Evolutionary conservation across 1,140 invertebrate genomes (phyloP), one percentile per base, ranked within the genome.

Genomic region (Drosophila dunni): DNA sequence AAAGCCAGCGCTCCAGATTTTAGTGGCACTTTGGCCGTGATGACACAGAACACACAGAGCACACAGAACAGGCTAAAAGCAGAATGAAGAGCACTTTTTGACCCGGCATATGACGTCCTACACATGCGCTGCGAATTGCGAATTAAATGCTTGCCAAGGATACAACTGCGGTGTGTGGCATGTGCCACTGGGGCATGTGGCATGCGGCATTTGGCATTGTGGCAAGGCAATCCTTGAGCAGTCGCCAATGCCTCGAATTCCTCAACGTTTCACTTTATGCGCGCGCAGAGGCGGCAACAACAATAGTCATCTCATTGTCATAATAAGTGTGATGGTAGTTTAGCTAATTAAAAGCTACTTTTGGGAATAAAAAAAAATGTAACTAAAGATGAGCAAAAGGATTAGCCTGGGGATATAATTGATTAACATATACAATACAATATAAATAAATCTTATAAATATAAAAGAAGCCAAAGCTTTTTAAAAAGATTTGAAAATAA

Each of bases 211-310:
- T 45, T 44, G 45, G 33, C 45, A 48, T 29, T 62, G 58, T 50
- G 58, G 44, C 42, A 44, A 57, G 20, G 11, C 60, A 40, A 46
- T 53, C 56, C 57, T 58, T 56, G 51, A 68, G 46, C 75, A 81
- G 73, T 85, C 81, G 53, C 42, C 83, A 67, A 85, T 76, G 83
- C 82, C 63, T 29, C 82, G 75, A 66, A 75, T 70, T 72, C 75
- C 75, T 79, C 63, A 34, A 50, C 51, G 58, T 44, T 50, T 68
- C 70, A 34, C 56, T 68, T 68, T 68, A 40, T 83, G 81, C 81
- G 81, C 82, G 82, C 82, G 82, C 82, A 84, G 76, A 34, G 75
- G 68, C 62, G 60, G 54, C 48, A 80, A 44, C 75, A 75, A 60
- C 69, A 65, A 46, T 33, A 34, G 24, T 7, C 57, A 62, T 74